A percentile compares a stretch with the other conserved stretches of the same genome.
phyloP scores from a whole-genome alignment of 2,113 vertebrate genomes.

The Nerophis lumbriciformis region DNA sequence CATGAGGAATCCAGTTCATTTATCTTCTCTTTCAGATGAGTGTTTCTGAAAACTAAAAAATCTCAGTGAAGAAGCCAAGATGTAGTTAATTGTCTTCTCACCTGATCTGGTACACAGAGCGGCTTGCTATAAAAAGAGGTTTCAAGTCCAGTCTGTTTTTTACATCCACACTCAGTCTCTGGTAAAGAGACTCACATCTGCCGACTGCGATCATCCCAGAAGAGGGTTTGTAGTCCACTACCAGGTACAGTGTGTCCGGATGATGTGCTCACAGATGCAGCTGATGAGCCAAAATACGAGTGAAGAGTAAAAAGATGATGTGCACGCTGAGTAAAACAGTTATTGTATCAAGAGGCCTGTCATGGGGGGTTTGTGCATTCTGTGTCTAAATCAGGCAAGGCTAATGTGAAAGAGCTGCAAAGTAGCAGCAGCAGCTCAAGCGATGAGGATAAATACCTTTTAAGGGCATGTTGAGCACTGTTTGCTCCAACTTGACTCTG shows the following conservation, averaged over 20 bases:
- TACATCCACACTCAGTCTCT: constrained; percentile 33
- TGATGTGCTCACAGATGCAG: constrained; percentile 11
- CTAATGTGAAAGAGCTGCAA: constrained; percentile 40
- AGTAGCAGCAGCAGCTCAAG: constrained; percentile 33
- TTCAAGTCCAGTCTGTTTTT: constrained; percentile 22
- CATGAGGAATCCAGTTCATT: no score
- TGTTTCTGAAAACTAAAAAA: no score
- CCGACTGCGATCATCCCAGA: constrained; percentile 38
- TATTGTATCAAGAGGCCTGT: background rate
- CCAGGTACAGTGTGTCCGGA: constrained; percentile 8
- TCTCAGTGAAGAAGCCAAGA: no score
- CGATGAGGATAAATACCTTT: constrained; percentile 61
- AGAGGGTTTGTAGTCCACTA: constrained; percentile 7
- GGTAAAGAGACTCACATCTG: constrained; percentile 47
- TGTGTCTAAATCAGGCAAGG: constrained; percentile 5
- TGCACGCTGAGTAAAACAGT: background rate
- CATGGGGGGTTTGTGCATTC: background rate
- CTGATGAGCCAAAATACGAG: constrained; percentile 6
- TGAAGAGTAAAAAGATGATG: background rate
- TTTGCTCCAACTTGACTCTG: constrained; percentile 50
- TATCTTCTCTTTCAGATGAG: no score
- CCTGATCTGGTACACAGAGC: constrained; percentile 73
- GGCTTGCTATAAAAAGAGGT: background rate
- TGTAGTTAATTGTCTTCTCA: constrained; percentile 53
- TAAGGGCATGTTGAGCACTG: constrained; percentile 66